A percentile compares a stretch with the other conserved stretches of the same genome.
phyloP scores from a whole-genome alignment of 64 coral and sea anemone genomes.

The Acropora tenuis region DNA sequence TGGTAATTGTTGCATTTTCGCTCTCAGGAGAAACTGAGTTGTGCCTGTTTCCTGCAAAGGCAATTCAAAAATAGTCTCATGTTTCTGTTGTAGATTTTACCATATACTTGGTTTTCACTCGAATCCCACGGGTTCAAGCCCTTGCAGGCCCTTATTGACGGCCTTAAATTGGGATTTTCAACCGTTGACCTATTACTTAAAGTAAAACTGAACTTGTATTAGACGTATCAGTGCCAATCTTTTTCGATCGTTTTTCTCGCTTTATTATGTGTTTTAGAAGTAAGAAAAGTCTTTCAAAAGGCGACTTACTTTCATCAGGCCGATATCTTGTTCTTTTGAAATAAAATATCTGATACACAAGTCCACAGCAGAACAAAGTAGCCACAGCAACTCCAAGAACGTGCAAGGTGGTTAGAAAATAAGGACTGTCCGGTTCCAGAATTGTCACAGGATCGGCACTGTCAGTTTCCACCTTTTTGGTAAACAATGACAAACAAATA shows the following conservation, averaged over 20 bases:
- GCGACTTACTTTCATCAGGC: neutral
- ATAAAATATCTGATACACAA: conserved; percentile 13
- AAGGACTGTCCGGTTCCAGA: conserved; percentile 16
- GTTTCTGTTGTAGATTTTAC: neutral
- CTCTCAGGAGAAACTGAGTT: neutral
- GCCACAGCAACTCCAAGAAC: neutral
- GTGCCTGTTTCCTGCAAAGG: neutral
- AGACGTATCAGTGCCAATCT: no score
- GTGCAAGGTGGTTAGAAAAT: neutral
- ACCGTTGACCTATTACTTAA: no score
- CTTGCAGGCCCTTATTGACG: no score
- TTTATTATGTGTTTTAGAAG: no score
- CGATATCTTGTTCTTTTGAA: neutral
- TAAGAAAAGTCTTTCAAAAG: no score
- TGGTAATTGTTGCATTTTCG: neutral
- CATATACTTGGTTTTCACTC: no score
- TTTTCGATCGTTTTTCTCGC: no score
- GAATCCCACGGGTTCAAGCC: no score
- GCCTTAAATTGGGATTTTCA: no score
- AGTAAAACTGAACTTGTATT: no score
- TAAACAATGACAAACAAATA: neutral
- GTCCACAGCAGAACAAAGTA: conserved; percentile 7
- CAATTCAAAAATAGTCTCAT: neutral
- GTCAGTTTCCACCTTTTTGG: neutral
- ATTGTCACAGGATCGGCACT: conserved; percentile 13